These are phyloP conservation scores for Crypturellus tataupa DNA, from an alignment of 2,797 vertebrate species.

Conservation along the genomic window DNA sequence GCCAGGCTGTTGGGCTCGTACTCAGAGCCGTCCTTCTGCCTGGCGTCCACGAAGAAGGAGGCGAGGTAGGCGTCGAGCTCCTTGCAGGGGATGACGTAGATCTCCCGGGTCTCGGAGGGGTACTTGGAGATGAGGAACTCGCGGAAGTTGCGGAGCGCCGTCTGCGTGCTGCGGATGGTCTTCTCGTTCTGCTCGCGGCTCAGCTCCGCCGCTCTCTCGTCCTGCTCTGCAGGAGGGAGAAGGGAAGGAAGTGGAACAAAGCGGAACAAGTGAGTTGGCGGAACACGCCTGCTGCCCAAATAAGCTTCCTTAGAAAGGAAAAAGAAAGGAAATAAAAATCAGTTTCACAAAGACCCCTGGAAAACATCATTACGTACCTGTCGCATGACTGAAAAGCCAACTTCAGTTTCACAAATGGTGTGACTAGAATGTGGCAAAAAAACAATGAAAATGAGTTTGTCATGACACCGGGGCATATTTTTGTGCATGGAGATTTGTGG, in stretches of 20 bases:
- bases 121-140: conserved; percentile 89
- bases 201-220: conserved; percentile 85
- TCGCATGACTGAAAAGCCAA: conserved; percentile 66
- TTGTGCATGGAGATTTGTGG: conserved; percentile 51
- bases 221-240: conserved; percentile 82
- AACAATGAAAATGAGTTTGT: conserved; percentile 52
- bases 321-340: neutral
- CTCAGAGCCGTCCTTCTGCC: conserved; percentile 89
- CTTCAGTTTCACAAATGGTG: conserved; percentile 76
- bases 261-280: conserved; percentile 80
- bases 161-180: conserved; percentile 89
- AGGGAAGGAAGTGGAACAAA: conserved; percentile 49
- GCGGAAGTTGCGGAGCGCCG: conserved; percentile 87
- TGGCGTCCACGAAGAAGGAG: conserved; percentile 89
- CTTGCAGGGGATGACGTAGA: conserved; percentile 87
- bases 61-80: conserved; percentile 88
- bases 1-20: conserved; percentile 89
- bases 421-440: conserved; percentile 45
- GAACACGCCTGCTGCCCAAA: conserved; percentile 63
- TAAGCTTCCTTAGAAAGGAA: conserved; percentile 56
- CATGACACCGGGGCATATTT: conserved; percentile 30
- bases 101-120: conserved; percentile 86
- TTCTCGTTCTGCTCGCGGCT: conserved; percentile 89
- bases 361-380: conserved; percentile 68
- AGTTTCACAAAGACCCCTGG: conserved; percentile 51